Base-by-base conservation (phyloP, 2,113 vertebrate species). In the Dendrocopos noguchii region DNA sequence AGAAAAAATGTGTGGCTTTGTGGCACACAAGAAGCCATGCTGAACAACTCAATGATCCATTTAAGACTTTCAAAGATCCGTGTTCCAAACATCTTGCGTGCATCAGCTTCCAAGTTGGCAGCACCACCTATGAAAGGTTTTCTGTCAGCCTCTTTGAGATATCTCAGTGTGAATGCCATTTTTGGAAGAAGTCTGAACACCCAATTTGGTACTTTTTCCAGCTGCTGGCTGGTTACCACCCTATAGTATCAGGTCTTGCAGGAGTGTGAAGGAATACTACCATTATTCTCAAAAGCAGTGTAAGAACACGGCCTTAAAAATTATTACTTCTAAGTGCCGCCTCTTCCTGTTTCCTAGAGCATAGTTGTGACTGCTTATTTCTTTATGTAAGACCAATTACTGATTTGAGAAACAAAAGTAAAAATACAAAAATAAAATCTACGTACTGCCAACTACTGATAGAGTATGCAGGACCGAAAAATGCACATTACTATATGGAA, bases 41-140 rank as follows among this genome's bases (percentile, higher is more conserved):
- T 53, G 34, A 78, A 71, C 1, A 6, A 65, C 27, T 65, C 80
- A 71, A 3, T 7, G 46, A 60, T 53, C 25, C 68, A 36, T n/a
- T 64, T 20, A 64, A 61, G 47, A 20, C 63, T 78, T 84, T 72
- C 25, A 83, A 0, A 77, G 75, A 68, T 42, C 11, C 24, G 70
- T 39, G 25, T 46, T 86, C 44, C 0, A 4, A 81, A 87, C 0
- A 0, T 22, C 33, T 74, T 73, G 20, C 28, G 74, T 0, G 18
- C 34, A 24, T 46, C 72, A 67, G 36, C 22, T 80, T 88, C 31
- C 29, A 61, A 36, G 53, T 31, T 4, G 2, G 27, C 13, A 68
- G 55, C 5, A 68, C 6, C 55, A 53, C 20, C 53, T 50, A 14
- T 1, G 16, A 83, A 94, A 90, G 25, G 11, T 19, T 63, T 93